Percentiles rank a stretch among this genome's conserved stretches.
Evolutionary conservation across 1,140 invertebrate genomes (phyloP).

Genomic region (Drosophila kohkoa): DNA sequence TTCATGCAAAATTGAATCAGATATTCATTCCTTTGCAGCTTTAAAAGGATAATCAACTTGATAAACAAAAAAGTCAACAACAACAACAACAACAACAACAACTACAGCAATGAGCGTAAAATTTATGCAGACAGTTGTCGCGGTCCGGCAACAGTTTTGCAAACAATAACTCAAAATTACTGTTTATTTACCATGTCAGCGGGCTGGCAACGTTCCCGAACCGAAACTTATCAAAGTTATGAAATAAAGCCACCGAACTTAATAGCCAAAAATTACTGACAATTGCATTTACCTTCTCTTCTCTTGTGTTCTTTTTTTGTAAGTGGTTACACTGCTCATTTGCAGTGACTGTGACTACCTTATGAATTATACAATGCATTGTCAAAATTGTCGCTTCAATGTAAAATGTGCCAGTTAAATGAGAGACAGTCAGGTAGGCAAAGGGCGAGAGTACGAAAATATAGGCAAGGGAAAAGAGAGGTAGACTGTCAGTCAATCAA

Average conservation of each 20-base stretch:
- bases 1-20: constrained; percentile 84
- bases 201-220: constrained; percentile 8
- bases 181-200: constrained; percentile 51
- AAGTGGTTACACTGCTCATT: constrained; percentile 20
- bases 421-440: constrained; percentile 17
- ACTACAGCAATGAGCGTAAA: constrained; percentile 21
- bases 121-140: constrained; percentile 61
- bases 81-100: constrained; percentile 20
- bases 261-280: constrained; percentile 15
- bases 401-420: constrained; percentile 32
- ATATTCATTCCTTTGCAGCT: constrained; percentile 80
- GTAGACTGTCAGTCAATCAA: constrained; percentile 39
- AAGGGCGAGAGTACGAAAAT: not conserved
- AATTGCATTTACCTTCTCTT: not conserved
- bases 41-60: constrained; percentile 81
- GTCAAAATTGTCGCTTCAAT: constrained; percentile 43
- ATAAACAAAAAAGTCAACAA: constrained; percentile 62
- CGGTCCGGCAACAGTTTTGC: constrained; percentile 18
- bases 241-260: constrained; percentile 1
- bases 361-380: constrained; percentile 42
- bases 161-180: constrained; percentile 52
- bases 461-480: not conserved
- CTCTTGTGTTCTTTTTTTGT: not conserved
- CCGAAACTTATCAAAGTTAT: constrained; percentile 36
- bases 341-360: constrained; percentile 15